These are phyloP conservation scores for Thaumetopoea pityocampa DNA, from an alignment of 1,140 invertebrate genomes.

Conservation along the genomic window DNA sequence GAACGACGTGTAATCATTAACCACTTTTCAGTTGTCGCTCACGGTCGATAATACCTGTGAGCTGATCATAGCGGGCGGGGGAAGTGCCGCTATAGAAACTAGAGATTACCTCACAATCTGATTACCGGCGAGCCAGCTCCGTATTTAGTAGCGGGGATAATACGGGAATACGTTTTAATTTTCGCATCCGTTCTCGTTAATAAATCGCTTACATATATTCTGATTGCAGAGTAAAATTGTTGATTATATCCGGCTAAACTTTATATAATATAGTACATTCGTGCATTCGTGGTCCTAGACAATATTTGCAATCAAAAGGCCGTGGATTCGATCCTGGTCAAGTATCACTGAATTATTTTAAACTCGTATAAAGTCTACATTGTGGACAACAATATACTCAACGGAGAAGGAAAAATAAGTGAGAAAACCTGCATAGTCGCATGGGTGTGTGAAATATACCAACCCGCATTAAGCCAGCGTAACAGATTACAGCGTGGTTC, in stretches of 20 bases:
- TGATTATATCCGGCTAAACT: slow-evolving; percentile 7
- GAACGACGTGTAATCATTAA: slow-evolving; percentile 52
- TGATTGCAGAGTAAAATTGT: slow-evolving; percentile 12
- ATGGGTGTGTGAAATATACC: too few species aligned
- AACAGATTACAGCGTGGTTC: too few species aligned
- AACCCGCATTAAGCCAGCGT: too few species aligned
- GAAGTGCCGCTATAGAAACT: slow-evolving; percentile 35
- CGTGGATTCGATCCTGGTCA: too few species aligned
- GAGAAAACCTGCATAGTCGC: too few species aligned
- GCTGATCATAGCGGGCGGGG: slow-evolving; percentile 13
- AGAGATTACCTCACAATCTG: slow-evolving; percentile 46
- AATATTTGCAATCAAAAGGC: too few species aligned
- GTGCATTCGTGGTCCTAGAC: background rate
- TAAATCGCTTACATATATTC: slow-evolving; percentile 20
- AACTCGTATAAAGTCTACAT: too few species aligned
- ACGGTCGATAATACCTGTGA: slow-evolving; percentile 41
- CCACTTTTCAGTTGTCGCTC: slow-evolving; percentile 63
- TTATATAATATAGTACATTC: background rate
- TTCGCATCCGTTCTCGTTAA: slow-evolving; percentile 31
- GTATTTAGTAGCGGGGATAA: slow-evolving; percentile 36
- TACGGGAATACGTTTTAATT: slow-evolving; percentile 40
- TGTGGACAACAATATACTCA: too few species aligned
- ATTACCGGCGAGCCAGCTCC: slow-evolving; percentile 26
- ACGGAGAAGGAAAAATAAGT: too few species aligned
- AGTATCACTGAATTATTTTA: too few species aligned